Base-by-base conservation (phyloP, 2,113 vertebrate genomes). In the Dunckerocampus dactyliophorus region DNA sequence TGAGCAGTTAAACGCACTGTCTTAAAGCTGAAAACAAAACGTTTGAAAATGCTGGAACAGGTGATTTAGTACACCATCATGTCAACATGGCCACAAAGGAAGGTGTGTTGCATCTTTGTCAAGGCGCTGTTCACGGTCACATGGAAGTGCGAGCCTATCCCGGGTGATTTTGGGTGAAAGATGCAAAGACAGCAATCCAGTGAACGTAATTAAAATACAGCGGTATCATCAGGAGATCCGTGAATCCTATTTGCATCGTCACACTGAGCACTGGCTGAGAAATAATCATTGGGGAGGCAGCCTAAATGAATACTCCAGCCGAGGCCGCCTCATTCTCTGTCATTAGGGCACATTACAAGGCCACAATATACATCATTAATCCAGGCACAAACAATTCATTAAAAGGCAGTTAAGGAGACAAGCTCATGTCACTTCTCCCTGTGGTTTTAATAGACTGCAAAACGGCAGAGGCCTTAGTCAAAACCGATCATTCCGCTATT, bases 321-420 rank as follows among this genome's bases (percentile, higher is more conserved):
- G 67, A 82, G 75, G 76, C 82, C 63, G 73, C 77, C 82, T 85
- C 76, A 55, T 86, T 87, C 84, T 81, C 81, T 72, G 71, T 85
- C 87, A 87, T 89, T 87, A 88, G 89, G 85, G 84, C 84, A 81
- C 87, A 88, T 89, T 88, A 89, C 82, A 82, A 83, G 84, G 82
- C 85, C 81, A 85, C 85, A 84, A 85, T 86, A 86, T 86, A 89
- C 87, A 88, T 88, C 87, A 89, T 90, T 89, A 88, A 90, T 86
- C 77, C 76, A 82, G 83, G 85, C 88, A 88, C 88, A 89, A 90
- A 89, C 87, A 90, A 89, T 88, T 89, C 83, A 90, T 90, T 90
- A 88, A 87, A 90, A 88, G 78, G 79, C 83, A 63, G 81, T 90
- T 89, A 89, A 83, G 85, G 82, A 87, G 83, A 89, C 86, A 86